Evolutionary conservation across 2,113 vertebrate genomes (phyloP).

Genomic region (Trematocara variabile): DNA sequence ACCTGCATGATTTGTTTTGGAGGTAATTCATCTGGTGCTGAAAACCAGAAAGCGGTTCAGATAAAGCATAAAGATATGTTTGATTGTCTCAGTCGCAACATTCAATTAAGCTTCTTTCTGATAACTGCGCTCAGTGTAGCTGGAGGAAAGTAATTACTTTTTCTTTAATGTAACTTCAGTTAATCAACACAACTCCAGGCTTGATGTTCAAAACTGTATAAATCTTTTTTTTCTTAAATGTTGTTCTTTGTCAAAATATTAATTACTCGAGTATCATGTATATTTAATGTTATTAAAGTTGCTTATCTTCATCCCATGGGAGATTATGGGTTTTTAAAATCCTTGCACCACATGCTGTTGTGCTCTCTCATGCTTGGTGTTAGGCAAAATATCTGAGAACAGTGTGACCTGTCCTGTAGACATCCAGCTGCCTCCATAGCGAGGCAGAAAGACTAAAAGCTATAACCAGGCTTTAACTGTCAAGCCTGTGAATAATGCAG

Average conservation of each 20-base stretch:
- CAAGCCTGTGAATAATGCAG: background rate
- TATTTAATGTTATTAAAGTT: background rate
- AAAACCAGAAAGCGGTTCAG: background rate
- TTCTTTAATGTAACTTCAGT: background rate
- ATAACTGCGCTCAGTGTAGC: background rate
- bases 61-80: background rate
- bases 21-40: background rate
- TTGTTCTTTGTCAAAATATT: background rate
- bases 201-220: background rate
- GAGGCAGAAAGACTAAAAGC: background rate
- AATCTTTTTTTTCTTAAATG: background rate
- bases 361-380: background rate
- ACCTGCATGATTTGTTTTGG: background rate
- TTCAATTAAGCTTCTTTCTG: background rate
- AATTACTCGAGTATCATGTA: background rate
- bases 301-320: background rate
- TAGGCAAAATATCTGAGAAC: slow-evolving; percentile 21
- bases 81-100: background rate
- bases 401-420: slow-evolving; percentile 40
- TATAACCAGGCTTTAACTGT: background rate
- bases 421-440: background rate
- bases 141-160: background rate
- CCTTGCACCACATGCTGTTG: background rate
- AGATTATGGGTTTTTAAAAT: background rate
- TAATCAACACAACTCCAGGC: background rate